phyloP scores from a whole-genome alignment of 1,140 invertebrate species.

The Cotesia chilonis region DNA sequence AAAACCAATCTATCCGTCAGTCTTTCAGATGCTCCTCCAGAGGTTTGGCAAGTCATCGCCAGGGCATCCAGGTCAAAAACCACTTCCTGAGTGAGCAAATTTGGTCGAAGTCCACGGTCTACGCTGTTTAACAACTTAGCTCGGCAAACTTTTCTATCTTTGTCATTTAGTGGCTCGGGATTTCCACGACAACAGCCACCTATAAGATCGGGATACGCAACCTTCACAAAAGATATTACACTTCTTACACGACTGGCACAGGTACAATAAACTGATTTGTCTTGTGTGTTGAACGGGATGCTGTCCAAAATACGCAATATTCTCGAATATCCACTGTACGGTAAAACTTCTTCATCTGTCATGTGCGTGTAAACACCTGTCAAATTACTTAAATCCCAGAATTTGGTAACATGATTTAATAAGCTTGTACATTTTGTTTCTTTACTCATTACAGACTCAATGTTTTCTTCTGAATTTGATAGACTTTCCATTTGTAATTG shows the following conservation, averaged over 20 bases:
- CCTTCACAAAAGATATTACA: constrained; percentile 77
- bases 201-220: constrained; percentile 78
- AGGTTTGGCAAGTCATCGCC: constrained; percentile 12
- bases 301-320: constrained; percentile 47
- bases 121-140: constrained; percentile 71
- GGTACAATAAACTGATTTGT: constrained; percentile 56
- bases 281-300: constrained; percentile 41
- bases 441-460: not conserved
- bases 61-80: constrained; percentile 79
- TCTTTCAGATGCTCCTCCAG: constrained; percentile 6
- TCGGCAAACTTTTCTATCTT: constrained; percentile 73
- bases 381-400: constrained; percentile 7
- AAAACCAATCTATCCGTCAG: constrained; percentile 43
- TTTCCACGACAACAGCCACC: constrained; percentile 66
- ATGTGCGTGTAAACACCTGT: not conserved
- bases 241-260: constrained; percentile 68
- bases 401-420: constrained; percentile 1
- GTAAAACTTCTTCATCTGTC: not conserved
- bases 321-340: not conserved
- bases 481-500: constrained; percentile 47
- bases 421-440: not conserved
- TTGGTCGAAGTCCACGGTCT: constrained; percentile 70
- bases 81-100: constrained; percentile 69
- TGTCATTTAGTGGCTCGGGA: constrained; percentile 71
- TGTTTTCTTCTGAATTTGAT: constrained; percentile 21